These are phyloP conservation scores for Lasioglossum morio DNA, from an alignment of 2,888 invertebrate species.

Conservation along the genomic window DNA sequence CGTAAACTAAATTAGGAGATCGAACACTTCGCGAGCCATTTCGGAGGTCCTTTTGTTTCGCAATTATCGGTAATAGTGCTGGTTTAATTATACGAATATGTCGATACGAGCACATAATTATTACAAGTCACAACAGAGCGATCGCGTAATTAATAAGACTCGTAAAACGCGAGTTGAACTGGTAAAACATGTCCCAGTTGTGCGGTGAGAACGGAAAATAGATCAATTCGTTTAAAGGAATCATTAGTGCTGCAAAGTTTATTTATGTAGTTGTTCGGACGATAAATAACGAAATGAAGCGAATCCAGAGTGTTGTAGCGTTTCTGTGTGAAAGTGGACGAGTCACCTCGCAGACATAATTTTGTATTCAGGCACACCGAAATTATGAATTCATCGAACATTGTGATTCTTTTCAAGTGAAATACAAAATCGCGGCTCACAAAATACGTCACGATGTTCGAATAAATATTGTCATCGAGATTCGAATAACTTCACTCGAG, in stretches of 20 bases:
- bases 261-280: not conserved
- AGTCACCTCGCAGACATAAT: too few species aligned
- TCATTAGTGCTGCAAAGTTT: not conserved
- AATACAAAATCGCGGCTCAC: not conserved
- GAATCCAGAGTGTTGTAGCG: not conserved
- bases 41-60: not conserved
- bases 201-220: not conserved
- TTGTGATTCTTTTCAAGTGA: not conserved
- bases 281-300: not conserved
- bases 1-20: not conserved
- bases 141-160: not conserved
- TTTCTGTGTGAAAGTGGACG: not conserved
- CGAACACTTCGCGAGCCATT: not conserved
- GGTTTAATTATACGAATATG: not conserved
- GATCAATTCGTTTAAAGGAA: not conserved
- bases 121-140: not conserved
- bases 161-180: not conserved
- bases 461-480: too few species aligned
- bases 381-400: not conserved
- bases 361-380: too few species aligned
- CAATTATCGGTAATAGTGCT: not conserved
- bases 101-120: not conserved
- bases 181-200: constrained; percentile 1
- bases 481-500: too few species aligned
- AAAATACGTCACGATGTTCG: too few species aligned